These are phyloP conservation scores for Anguilla japonica DNA, from an alignment of 2,113 vertebrate species.

Conservation along the genomic window DNA sequence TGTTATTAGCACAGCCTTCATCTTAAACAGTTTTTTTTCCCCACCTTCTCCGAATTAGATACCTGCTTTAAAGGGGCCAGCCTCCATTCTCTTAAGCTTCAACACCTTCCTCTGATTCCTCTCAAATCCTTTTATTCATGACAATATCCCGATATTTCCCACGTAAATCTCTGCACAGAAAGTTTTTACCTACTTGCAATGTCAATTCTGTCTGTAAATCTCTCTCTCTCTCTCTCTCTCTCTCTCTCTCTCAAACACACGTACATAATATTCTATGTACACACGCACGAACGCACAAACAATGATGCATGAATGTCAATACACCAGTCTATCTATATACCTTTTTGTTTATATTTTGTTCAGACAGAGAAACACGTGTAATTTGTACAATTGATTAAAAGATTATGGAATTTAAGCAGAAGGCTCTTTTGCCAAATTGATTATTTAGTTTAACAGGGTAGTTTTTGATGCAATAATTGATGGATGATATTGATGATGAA, in stretches of 20 bases:
- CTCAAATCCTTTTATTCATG: constrained; percentile 53
- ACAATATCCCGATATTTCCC: constrained; percentile 37
- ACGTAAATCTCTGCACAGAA: constrained; percentile 37
- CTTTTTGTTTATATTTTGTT: not conserved
- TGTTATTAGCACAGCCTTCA: constrained; percentile 87
- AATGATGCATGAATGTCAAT: constrained; percentile 42
- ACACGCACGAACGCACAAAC: not conserved
- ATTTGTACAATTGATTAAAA: no score
- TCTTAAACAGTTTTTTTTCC: constrained; percentile 74
- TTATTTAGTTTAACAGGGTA: not conserved
- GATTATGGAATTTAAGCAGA: no score
- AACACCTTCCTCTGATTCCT: constrained; percentile 59
- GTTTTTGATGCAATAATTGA: not conserved
- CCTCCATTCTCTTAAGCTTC: constrained; percentile 59
- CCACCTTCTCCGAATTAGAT: constrained; percentile 60
- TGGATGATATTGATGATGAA: not conserved
- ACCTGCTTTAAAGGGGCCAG: constrained; percentile 69
- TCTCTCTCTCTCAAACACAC: constrained; percentile 20
- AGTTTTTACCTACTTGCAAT: constrained; percentile 46
- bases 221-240: not conserved
- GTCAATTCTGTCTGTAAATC: constrained; percentile 41
- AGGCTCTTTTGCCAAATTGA: no score
- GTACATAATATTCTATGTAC: not conserved
- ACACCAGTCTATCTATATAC: not conserved
- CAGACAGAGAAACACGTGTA: not conserved